Conservation (phyloP, 2,113 vertebrate genomes). For the Ptilorrhoa leucosticta region DNA sequence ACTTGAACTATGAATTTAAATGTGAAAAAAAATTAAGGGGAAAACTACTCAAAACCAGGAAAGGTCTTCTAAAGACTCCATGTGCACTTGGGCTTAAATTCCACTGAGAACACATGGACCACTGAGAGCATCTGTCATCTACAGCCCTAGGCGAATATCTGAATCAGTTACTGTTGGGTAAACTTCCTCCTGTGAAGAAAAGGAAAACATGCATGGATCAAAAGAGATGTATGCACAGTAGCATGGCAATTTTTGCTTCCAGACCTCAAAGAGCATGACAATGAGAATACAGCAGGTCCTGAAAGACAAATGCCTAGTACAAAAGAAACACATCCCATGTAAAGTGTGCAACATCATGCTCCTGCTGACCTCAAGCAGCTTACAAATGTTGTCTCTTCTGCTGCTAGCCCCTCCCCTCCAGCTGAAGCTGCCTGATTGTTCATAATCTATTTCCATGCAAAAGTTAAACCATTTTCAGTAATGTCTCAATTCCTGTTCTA, state of each 20-base stretch:
- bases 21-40: not conserved
- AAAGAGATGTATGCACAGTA: not conserved
- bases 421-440: not conserved
- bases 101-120: not conserved
- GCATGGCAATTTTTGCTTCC: not conserved
- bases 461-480: not conserved
- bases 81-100: not conserved
- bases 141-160: constrained; percentile 13
- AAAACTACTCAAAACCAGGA: not conserved
- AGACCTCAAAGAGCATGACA: not conserved
- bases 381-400: not conserved
- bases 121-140: constrained; percentile 33
- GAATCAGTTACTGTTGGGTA: not conserved
- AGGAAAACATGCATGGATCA: not conserved
- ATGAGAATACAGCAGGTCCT: not conserved
- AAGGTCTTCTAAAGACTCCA: not conserved
- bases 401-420: not conserved
- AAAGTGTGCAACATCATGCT: not conserved
- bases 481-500: not conserved
- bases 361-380: not conserved
- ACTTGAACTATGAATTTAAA: not conserved
- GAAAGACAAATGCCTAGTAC: not conserved
- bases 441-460: not conserved
- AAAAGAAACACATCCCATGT: not conserved
- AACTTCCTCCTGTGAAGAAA: not conserved